Base-by-base conservation (phyloP, 2,797 vertebrate species). In the Silurus lanzhouensis region DNA sequence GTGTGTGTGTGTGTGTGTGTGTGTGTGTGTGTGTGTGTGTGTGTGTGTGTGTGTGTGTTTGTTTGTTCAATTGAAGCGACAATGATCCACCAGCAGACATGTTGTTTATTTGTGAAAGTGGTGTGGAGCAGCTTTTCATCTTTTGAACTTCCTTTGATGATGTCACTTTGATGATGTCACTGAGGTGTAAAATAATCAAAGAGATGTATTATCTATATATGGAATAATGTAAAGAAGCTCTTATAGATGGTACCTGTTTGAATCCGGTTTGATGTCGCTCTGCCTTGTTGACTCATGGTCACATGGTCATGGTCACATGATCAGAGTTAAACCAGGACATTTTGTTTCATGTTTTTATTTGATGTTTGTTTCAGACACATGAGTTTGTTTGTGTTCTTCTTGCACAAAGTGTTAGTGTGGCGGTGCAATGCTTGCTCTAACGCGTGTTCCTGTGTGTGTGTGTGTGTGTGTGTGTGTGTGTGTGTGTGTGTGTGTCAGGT, bases 401-500 rank as follows among this genome's bases (percentile, higher is more conserved):
- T 44, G 17, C 14, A 10, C n/a, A 19, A 13, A 55, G 12, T 27
- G 52, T 57, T 3, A 17, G n/a, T 12, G 17, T 71, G 8, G 3
- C 8, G 1, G 46, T 22, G 38, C 70, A 48, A 13, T 20, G 20
- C 20, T 48, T 1, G 13, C 46, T 52, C 20, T 52, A n/a, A 74
- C 71, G 0, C 8, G 44, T 71, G 61, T 68, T 13, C 68, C 48
- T 67, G 70, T 75, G 27, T 27, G 27, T 27, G 46, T 77, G 71
- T 82, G 71, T 83, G 85, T 82, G 61, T 78, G 72, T 79, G 66
- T 88, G 90, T 27, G 70, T 75, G 27, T 27, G 27, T 27, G 46
- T 77, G 71, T 82, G 71, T 83, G 85, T 82, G 61, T 78, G 72
- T 79, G 66, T 88, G 90, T 27, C 91, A 99, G 97, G 94, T 93